A percentile compares a stretch with the other conserved stretches of the same genome.
phyloP scores from a whole-genome alignment of 1,140 invertebrate genomes.

The Daktulosphaira vitifoliae region DNA sequence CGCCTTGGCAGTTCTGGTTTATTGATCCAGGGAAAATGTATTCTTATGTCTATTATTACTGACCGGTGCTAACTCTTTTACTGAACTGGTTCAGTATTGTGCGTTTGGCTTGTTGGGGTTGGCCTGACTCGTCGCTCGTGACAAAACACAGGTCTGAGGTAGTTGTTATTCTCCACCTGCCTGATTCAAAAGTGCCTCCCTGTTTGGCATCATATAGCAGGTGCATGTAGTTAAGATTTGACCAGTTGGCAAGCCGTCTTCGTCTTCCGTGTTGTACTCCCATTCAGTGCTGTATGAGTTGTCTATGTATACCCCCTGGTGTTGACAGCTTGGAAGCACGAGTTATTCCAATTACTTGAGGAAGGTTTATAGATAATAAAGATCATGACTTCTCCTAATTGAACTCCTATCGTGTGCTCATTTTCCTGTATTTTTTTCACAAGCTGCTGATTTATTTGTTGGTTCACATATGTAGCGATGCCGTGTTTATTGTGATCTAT shows the following conservation, averaged over 20 bases:
- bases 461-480: neutral
- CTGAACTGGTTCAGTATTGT: no score
- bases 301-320: neutral
- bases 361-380: neutral
- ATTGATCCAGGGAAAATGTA: neutral
- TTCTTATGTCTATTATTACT: no score
- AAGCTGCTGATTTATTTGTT: neutral
- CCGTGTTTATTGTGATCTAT: neutral
- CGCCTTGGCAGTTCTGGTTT: neutral
- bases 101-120: no score
- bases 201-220: slow-evolving; percentile 9
- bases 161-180: no score
- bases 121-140: no score
- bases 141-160: no score
- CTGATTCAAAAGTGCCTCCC: neutral
- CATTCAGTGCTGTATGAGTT: neutral
- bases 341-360: neutral
- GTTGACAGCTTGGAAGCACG: neutral
- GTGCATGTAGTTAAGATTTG: neutral
- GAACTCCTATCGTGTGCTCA: neutral
- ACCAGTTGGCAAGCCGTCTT: slow-evolving; percentile 5
- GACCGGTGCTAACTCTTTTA: no score
- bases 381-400: neutral
- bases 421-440: neutral
- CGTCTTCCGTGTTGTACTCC: neutral